A percentile compares a stretch with the other conserved stretches of the same genome.
These are phyloP conservation scores for Talpa occidentalis DNA, from an alignment of 2,113 vertebrate genomes.

Conservation along the genomic window DNA sequence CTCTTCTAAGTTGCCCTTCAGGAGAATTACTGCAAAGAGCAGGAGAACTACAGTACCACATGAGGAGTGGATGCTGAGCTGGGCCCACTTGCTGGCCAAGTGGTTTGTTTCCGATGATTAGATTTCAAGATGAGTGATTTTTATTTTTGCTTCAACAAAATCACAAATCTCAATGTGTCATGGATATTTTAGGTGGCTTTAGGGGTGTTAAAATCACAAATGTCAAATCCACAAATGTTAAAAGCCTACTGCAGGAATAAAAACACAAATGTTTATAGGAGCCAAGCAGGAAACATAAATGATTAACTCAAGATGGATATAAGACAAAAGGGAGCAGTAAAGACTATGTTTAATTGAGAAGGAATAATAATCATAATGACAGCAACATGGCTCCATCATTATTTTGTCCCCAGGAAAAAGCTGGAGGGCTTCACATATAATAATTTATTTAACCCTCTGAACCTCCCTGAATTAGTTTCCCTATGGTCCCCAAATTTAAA, in stretches of 20 bases:
- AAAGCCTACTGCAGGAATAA: conserved; percentile 40
- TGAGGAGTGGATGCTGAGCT: background rate
- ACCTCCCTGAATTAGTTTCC: background rate
- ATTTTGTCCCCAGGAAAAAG: background rate
- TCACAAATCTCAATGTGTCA: conserved; percentile 39
- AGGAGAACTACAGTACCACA: background rate
- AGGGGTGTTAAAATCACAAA: conserved; percentile 44
- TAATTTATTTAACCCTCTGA: background rate
- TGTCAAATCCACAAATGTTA: conserved; percentile 56
- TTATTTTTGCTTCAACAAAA: conserved; percentile 55
- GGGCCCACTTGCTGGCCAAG: background rate
- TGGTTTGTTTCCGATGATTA: conserved; percentile 12
- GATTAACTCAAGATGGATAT: conserved; percentile 31
- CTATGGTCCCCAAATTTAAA: background rate
- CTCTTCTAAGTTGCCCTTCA: background rate
- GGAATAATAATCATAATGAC: background rate
- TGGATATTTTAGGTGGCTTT: conserved; percentile 36
- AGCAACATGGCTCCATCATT: background rate
- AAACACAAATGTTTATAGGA: conserved; percentile 47
- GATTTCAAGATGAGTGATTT: conserved; percentile 26
- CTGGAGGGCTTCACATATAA: background rate
- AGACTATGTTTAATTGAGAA: conserved; percentile 39
- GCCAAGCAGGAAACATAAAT: conserved; percentile 49
- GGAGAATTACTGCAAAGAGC: background rate
- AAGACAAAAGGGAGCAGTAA: conserved; percentile 19